phyloP scores from a whole-genome alignment of 2,888 invertebrate species.

The Lasioglossum zephyrum region DNA sequence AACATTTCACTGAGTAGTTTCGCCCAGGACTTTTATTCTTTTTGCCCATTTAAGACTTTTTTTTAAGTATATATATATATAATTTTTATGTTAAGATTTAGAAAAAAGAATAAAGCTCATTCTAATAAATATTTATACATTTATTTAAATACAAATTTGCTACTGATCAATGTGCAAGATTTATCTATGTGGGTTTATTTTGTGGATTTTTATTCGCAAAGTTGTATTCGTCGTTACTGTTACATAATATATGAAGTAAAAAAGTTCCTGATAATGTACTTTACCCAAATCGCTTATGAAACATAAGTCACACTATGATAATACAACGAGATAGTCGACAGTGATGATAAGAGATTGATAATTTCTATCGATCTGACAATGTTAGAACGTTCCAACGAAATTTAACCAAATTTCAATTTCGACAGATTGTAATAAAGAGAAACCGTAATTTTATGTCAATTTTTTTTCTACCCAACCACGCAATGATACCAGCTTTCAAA shows the following conservation, averaged over 20 bases:
- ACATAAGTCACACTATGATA: constrained; percentile 37
- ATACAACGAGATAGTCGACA: constrained; percentile 15
- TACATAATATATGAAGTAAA: constrained; percentile 46
- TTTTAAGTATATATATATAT: constrained; percentile 12
- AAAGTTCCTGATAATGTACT: constrained; percentile 32
- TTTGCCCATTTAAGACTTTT: constrained; percentile 24
- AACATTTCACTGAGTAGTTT: constrained; percentile 18
- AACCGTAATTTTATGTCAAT: neutral
- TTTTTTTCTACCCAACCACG: neutral
- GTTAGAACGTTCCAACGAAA: constrained; percentile 3
- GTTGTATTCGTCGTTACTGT: constrained; percentile 18
- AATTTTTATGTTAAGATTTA: constrained; percentile 29
- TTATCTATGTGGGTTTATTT: constrained; percentile 23
- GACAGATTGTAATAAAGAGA: constrained; percentile 11
- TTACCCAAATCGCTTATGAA: constrained; percentile 35
- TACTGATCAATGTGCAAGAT: neutral
- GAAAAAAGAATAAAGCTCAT: constrained; percentile 39
- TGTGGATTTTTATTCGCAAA: neutral
- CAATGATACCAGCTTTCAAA: neutral
- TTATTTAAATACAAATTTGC: constrained; percentile 13
- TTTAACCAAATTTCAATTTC: constrained; percentile 17
- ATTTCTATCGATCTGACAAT: neutral
- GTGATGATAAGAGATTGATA: constrained; percentile 30
- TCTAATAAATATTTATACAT: constrained; percentile 42
- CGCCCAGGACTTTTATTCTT: constrained; percentile 18